Percentiles rank a stretch among this genome's conserved stretches.
Evolutionary conservation across 1,140 invertebrate species (phyloP).

Genomic region (Scaptomyza montana): DNA sequence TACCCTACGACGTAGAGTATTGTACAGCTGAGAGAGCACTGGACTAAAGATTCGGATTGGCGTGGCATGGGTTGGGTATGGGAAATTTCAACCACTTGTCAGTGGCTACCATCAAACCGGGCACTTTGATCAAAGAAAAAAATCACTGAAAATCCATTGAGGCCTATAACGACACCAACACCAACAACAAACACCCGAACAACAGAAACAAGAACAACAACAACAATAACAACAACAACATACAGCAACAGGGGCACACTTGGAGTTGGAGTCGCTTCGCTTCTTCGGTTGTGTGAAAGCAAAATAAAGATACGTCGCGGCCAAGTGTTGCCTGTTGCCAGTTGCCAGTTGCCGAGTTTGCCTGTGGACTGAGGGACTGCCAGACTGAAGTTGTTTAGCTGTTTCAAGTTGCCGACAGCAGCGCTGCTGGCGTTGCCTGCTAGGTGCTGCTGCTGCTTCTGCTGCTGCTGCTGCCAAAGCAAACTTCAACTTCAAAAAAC

Average conservation of each 20-base stretch:
- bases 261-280: conserved; percentile 37
- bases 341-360: conserved; percentile 56
- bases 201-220: conserved; percentile 22
- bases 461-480: conserved; percentile 43
- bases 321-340: conserved; percentile 64
- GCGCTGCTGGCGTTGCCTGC: conserved; percentile 61
- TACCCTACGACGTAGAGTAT: neutral
- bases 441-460: conserved; percentile 13
- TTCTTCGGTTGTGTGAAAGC: conserved; percentile 58
- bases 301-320: conserved; percentile 77
- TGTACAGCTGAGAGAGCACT: conserved; percentile 31
- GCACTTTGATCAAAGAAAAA: conserved; percentile 76
- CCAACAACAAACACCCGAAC: conserved; percentile 12
- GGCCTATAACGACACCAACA: conserved; percentile 73
- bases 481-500: conserved; percentile 76
- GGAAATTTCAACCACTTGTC: conserved; percentile 75
- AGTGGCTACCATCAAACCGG: conserved; percentile 61
- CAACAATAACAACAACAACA: conserved; percentile 29
- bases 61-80: conserved; percentile 50
- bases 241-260: conserved; percentile 52
- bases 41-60: conserved; percentile 23
- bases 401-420: conserved; percentile 77
- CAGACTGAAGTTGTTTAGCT: conserved; percentile 71
- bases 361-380: conserved; percentile 43
- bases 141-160: conserved; percentile 78